Evolutionary conservation across 2,797 vertebrate genomes (phyloP), one percentile per base, ranked within the genome.

Genomic region (Apodemus agrarius): DNA sequence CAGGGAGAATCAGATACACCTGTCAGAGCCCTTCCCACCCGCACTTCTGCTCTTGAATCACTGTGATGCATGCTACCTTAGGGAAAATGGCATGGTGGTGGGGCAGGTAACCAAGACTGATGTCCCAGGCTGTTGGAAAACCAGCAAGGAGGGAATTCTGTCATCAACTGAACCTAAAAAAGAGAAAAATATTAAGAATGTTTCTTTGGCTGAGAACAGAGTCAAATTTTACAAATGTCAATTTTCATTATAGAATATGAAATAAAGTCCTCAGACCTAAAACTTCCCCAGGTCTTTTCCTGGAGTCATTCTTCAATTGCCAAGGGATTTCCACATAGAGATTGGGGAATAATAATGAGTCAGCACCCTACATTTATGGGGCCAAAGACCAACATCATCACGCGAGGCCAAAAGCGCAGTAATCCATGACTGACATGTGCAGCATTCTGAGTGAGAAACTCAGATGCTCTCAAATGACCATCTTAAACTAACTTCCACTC

Each of bases 301-400:
- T 52, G 16, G 10, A 72, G 40, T 88, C 43, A 31, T 89, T 74
- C n/a, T 12, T 74, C 59, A 46, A 29, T 95, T 79, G 91, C 63
- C 80, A 37, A 69, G 63, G 31, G 46, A 46, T 40, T 86, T 89
- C 59, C 13, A 74, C 87, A 83, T 46, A 14, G 59, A 49, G 40
- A 57, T 54, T 96, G 31, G 65, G 63, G 78, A 93, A 67, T 88
- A 81, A 86, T 12, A 19, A 37, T 21, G 31, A 88, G 34, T 91
- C 87, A 89, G 92, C 80, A 88, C 61, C 19, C 21, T 80, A 65
- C 65, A 84, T 95, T 82, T 81, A 81, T 46, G 59, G 63, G 13
- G 57, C 21, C 13, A 94, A 94, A 83, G 59, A 80, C 49, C 40
- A 90, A 54, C 85, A 86, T 72, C 0, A 0, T 90, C 88, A 75